Evolutionary conservation across 2,113 vertebrate species (phyloP).

Genomic region (Chitala chitala): DNA sequence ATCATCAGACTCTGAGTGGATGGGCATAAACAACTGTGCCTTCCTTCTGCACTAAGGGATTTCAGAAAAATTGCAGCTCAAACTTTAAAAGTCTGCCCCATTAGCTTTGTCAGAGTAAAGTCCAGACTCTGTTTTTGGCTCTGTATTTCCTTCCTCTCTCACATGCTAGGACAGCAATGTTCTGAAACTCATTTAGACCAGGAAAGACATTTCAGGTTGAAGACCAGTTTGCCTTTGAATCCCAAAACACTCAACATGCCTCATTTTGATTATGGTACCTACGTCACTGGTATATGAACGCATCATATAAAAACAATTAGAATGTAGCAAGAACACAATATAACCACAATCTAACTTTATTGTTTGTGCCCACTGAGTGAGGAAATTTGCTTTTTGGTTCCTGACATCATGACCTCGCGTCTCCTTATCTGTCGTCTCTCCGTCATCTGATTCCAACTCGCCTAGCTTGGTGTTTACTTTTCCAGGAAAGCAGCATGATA

Average conservation of each 20-base stretch:
- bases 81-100: too few relatives aligned
- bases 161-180: neutral
- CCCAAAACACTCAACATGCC: too few relatives aligned
- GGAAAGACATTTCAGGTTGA: neutral
- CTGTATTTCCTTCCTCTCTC: neutral
- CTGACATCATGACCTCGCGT: neutral
- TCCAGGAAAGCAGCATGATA: neutral
- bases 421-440: too few relatives aligned
- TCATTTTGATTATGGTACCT: too few relatives aligned
- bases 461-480: neutral
- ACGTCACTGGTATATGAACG: neutral
- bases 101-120: too few relatives aligned
- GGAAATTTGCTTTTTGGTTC: neutral
- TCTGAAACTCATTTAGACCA: neutral
- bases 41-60: neutral
- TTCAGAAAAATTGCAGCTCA: neutral
- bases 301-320: neutral
- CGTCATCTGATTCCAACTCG: neutral
- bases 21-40: conserved; percentile 5
- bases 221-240: too few relatives aligned
- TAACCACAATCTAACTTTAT: neutral
- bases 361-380: neutral
- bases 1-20: neutral
- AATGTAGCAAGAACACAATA: neutral
- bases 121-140: too few relatives aligned